Evolutionary conservation across 2,888 invertebrate genomes (phyloP).

Genomic region (Limenitis camilla): DNA sequence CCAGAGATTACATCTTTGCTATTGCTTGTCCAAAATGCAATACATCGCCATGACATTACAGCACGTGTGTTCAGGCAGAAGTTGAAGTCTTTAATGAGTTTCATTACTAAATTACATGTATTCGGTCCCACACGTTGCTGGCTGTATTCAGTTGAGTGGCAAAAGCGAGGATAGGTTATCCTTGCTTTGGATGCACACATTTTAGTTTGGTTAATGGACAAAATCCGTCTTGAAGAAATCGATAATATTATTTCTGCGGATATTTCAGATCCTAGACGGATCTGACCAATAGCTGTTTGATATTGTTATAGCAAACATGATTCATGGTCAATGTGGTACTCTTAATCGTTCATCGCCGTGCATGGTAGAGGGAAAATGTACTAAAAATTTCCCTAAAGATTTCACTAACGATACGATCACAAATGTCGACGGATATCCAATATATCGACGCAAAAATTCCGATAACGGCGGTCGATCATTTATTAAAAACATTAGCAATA

Average conservation of each 20-base stretch:
- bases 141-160: slow-evolving; percentile 31
- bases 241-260: slow-evolving; percentile 36
- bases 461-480: slow-evolving; percentile 19
- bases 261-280: slow-evolving; percentile 26
- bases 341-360: no score
- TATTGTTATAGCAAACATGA: no score
- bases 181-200: no score
- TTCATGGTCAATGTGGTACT: no score
- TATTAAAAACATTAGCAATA: slow-evolving; percentile 18
- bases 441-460: slow-evolving; percentile 22
- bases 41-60: no score
- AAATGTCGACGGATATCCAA: slow-evolving; percentile 21
- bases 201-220: slow-evolving; percentile 31
- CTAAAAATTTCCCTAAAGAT: no score
- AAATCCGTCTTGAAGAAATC: slow-evolving; percentile 33
- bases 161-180: no score
- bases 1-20: no score
- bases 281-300: slow-evolving; percentile 15
- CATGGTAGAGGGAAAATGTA: no score
- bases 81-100: no score
- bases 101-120: slow-evolving; percentile 15
- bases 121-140: slow-evolving; percentile 24
- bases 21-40: no score
- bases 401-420: slow-evolving; percentile 20
- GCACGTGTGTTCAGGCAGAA: slow-evolving; percentile 20